Evolutionary conservation across 2,113 vertebrate genomes (phyloP).

Genomic region (Cacatua alba): DNA sequence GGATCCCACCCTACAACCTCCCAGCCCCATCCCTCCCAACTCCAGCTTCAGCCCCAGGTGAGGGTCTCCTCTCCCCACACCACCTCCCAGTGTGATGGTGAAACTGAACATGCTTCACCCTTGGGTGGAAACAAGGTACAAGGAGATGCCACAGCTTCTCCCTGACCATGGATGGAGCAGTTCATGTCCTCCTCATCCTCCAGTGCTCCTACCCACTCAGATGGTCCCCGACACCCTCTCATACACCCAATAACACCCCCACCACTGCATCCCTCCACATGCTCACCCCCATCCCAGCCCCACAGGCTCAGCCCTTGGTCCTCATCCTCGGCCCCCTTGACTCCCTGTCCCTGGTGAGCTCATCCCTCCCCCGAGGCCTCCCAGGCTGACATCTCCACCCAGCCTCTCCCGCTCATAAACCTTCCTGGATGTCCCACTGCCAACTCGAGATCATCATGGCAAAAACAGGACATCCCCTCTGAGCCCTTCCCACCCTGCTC

Average conservation of each 20-base stretch:
- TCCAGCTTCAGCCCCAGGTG: neutral
- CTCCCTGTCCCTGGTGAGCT: neutral
- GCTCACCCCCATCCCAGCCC: fast-evolving
- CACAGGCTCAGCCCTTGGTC: neutral
- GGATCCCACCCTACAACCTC: neutral
- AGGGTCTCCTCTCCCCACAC: neutral
- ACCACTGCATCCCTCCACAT: neutral
- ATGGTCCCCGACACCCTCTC: neutral
- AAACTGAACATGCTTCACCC: neutral
- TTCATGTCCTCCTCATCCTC: neutral
- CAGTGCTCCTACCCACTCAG: fast-evolving
- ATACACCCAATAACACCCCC: neutral
- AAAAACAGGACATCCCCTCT: neutral
- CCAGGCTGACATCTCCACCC: neutral
- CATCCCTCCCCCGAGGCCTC: neutral
- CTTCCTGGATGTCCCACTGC: neutral
- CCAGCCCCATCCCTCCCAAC: neutral
- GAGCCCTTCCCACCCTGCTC: neutral
- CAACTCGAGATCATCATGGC: neutral
- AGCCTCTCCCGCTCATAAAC: neutral
- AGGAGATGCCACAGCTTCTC: neutral
- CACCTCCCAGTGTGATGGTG: no score
- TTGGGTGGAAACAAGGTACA: neutral
- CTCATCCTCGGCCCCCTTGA: neutral
- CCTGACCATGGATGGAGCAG: neutral